These are phyloP conservation scores for Alca torda DNA, from an alignment of 2,797 vertebrate species.

Conservation along the genomic window DNA sequence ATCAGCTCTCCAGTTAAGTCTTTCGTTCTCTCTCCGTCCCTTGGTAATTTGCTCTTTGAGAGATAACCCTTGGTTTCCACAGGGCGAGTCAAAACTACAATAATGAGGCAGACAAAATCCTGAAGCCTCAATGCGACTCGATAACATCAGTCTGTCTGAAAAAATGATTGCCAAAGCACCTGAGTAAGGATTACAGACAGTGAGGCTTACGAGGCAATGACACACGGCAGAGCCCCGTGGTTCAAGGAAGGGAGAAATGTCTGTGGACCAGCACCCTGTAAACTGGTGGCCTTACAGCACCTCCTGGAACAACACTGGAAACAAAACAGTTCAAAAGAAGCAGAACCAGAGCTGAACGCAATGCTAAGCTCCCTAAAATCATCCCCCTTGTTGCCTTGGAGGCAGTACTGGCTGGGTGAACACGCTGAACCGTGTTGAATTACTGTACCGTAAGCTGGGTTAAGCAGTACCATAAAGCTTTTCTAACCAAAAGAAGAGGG, in stretches of 20 bases:
- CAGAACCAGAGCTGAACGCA: background rate
- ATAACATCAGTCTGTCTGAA: background rate
- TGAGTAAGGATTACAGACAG: too few relatives aligned
- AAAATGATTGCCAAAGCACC: background rate
- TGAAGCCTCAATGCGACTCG: background rate
- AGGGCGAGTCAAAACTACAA: background rate
- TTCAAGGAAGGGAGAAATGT: background rate
- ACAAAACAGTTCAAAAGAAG: background rate
- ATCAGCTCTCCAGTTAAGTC: background rate
- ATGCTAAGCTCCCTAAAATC: background rate
- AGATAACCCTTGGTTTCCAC: background rate
- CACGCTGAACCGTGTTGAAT: fast-evolving
- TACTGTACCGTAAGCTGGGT: background rate
- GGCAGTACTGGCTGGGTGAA: background rate
- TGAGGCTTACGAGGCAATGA: fast-evolving
- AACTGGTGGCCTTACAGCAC: background rate
- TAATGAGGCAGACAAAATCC: background rate
- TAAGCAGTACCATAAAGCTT: background rate
- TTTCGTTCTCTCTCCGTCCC: background rate
- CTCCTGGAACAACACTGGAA: background rate
- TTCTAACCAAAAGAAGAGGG: background rate
- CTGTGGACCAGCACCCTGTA: background rate
- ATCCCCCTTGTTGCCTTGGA: fast-evolving
- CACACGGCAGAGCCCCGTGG: fast-evolving
- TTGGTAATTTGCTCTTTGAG: background rate